Evolutionary conservation across 2,113 vertebrate species (phyloP).

Genomic region (Parotia lawesii): DNA sequence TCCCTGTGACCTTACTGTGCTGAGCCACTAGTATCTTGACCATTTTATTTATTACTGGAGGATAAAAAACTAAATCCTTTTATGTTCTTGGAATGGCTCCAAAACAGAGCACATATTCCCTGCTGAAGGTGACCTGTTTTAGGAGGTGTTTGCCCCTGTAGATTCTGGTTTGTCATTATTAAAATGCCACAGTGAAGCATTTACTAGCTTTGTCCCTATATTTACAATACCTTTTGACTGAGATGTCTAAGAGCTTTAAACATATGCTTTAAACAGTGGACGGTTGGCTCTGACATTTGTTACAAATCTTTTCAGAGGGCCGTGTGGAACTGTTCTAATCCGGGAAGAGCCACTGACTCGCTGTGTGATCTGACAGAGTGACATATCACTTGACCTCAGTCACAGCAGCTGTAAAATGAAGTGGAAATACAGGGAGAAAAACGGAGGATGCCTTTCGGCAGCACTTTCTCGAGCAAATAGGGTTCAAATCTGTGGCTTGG

Average conservation of each 20-base stretch:
- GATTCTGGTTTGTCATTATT: neutral
- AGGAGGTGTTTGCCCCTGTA: neutral
- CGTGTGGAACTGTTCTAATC: constrained; percentile 58
- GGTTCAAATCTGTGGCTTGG: neutral
- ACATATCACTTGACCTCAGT: constrained; percentile 69
- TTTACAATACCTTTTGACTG: constrained; percentile 69
- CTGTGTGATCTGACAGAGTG: constrained; percentile 70
- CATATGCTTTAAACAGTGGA: constrained; percentile 56
- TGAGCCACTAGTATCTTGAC: neutral
- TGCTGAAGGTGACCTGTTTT: neutral
- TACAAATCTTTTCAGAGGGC: constrained; percentile 62
- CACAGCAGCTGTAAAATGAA: constrained; percentile 41
- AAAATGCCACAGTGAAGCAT: neutral
- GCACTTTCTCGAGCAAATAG: neutral
- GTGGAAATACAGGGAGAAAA: neutral
- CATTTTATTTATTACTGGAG: neutral
- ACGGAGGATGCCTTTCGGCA: neutral
- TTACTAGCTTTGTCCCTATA: constrained; percentile 55
- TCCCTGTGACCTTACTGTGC: neutral
- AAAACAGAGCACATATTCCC: neutral
- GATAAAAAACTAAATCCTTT: neutral
- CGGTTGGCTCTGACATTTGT: constrained; percentile 51
- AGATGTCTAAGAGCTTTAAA: constrained; percentile 61
- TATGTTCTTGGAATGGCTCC: neutral
- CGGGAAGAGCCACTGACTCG: constrained; percentile 59